Percentiles rank a stretch among this genome's conserved stretches.
phyloP scores from a whole-genome alignment of 2,888 invertebrate genomes.

The Meghimatium bilineatum region DNA sequence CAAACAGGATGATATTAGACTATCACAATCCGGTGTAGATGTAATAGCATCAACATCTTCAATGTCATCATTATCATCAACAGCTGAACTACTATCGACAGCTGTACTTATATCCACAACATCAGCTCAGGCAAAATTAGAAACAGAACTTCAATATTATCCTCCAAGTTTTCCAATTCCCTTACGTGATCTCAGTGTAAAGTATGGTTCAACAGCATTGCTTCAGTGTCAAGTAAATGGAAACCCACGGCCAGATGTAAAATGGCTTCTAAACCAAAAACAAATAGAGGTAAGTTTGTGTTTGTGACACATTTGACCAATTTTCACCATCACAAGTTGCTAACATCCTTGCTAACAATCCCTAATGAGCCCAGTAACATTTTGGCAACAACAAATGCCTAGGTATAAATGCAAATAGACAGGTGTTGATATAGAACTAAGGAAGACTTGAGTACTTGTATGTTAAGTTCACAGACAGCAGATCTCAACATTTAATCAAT shows the following conservation, averaged over 20 bases:
- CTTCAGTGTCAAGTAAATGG: slow-evolving; percentile 84
- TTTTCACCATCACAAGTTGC: too few relatives aligned
- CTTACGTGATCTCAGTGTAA: slow-evolving; percentile 59
- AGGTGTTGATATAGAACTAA: too few relatives aligned
- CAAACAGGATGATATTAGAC: background rate
- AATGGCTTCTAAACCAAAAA: slow-evolving; percentile 84
- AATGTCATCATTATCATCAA: background rate
- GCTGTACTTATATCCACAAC: background rate
- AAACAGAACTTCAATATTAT: background rate
- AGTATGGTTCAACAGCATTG: slow-evolving; percentile 83
- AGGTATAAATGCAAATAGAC: too few relatives aligned
- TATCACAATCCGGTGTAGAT: too few relatives aligned
- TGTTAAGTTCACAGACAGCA: too few relatives aligned
- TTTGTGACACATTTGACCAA: too few relatives aligned
- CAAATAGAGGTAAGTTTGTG: slow-evolving; percentile 67
- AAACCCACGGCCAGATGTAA: slow-evolving; percentile 80
- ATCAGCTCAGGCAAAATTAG: background rate
- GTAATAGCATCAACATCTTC: background rate
- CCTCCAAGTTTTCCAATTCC: slow-evolving; percentile 54
- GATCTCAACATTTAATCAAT: too few relatives aligned
- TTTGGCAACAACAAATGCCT: too few relatives aligned
- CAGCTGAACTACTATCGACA: background rate
- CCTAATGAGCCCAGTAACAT: background rate
- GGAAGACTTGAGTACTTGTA: too few relatives aligned
- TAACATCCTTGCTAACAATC: background rate